Conservation (phyloP, 2,888 invertebrate species). For the Chloromyia formosa region DNA sequence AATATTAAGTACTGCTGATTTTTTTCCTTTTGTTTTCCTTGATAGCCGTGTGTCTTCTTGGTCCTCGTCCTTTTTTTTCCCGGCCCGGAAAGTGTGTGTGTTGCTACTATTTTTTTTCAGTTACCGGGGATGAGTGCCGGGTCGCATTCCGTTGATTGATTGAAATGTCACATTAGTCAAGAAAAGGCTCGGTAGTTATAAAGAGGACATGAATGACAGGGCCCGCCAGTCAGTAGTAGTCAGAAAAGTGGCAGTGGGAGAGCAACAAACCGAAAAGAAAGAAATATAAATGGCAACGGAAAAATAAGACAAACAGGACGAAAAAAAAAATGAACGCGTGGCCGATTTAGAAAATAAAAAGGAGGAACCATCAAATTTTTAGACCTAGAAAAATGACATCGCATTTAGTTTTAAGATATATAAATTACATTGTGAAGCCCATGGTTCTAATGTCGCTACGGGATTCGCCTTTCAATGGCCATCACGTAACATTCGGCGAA, state of each 20-base stretch:
- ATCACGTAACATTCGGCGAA: background rate
- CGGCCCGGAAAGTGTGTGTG: too few relatives aligned
- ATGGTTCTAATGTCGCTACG: background rate
- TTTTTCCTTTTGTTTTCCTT: slow-evolving; percentile 34
- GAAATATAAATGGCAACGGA: slow-evolving; percentile 8
- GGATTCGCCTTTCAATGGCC: too few relatives aligned
- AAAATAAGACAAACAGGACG: background rate
- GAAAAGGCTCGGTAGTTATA: slow-evolving; percentile 30
- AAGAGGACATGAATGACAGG: slow-evolving; percentile 31
- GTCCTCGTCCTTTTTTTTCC: too few relatives aligned
- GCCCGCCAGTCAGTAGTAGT: slow-evolving; percentile 2
- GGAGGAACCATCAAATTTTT: slow-evolving; percentile 37
- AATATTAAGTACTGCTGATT: slow-evolving; percentile 42
- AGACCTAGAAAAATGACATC: slow-evolving; percentile 50
- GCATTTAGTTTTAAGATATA: slow-evolving; percentile 51
- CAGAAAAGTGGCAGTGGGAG: background rate
- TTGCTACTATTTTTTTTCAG: slow-evolving; percentile 1
- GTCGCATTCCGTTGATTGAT: slow-evolving; percentile 47
- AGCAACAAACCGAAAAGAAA: background rate
- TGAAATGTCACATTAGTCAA: slow-evolving; percentile 50
- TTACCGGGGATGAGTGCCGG: background rate
- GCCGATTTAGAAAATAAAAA: slow-evolving; percentile 37
- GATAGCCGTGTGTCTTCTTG: too few relatives aligned
- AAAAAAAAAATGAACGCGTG: slow-evolving; percentile 7
- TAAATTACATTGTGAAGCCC: slow-evolving; percentile 47